Evolutionary conservation across 1,140 invertebrate genomes (phyloP).

Genomic region (Temnothorax nylanderi): DNA sequence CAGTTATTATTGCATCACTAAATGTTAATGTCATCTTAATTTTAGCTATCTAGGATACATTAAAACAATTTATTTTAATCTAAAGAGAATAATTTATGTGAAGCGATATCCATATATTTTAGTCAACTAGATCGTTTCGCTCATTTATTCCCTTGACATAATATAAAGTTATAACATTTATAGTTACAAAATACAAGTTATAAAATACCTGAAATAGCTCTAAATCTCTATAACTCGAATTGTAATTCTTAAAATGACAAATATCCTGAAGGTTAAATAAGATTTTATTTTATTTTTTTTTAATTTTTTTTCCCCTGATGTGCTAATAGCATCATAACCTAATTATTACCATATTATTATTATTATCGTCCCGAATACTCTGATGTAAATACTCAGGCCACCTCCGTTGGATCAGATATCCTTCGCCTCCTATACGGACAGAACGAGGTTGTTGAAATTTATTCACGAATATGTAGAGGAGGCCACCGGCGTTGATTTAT

Average conservation of each 20-base stretch:
- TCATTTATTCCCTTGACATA: neutral
- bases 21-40: neutral
- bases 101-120: neutral
- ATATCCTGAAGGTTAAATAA: neutral
- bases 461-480: slow-evolving; percentile 3
- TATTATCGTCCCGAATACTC: neutral
- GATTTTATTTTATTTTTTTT: neutral
- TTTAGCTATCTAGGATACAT: neutral
- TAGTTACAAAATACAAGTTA: neutral
- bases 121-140: neutral
- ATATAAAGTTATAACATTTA: neutral
- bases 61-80: neutral
- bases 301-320: neutral
- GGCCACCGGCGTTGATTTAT: slow-evolving; percentile 43
- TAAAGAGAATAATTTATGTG: neutral
- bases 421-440: neutral
- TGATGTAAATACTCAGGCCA: neutral
- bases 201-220: neutral
- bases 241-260: too few relatives aligned
- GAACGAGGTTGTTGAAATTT: slow-evolving; percentile 31
- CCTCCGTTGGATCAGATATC: neutral
- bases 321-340: neutral
- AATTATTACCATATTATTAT: neutral
- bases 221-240: too few relatives aligned
- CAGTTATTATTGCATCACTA: neutral